A percentile compares a stretch with the other conserved stretches of the same genome.
phyloP scores from a whole-genome alignment of 1,140 invertebrate genomes.

The Drosophila ogumai region DNA sequence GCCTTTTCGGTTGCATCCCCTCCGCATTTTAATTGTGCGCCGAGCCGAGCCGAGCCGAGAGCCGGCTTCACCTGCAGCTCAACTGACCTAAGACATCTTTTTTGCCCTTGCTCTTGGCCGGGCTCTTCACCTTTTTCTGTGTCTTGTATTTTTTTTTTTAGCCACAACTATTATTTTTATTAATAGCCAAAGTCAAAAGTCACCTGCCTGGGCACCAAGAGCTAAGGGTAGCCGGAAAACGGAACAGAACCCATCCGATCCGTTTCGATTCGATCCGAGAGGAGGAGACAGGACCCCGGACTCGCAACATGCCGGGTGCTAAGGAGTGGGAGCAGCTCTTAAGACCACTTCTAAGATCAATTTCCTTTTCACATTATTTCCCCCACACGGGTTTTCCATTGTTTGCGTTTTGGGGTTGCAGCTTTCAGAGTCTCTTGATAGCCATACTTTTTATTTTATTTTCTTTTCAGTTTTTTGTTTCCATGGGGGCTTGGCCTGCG shows the following conservation, averaged over 20 bases:
- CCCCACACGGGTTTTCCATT: conserved; percentile 30
- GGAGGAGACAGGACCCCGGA: conserved; percentile 4
- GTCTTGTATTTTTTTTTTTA: conserved; percentile 44
- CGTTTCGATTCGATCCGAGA: conserved; percentile 2
- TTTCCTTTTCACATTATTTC: conserved; percentile 62
- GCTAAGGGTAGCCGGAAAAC: conserved; percentile 80
- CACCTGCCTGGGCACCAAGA: conserved; percentile 59
- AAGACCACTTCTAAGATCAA: conserved; percentile 62
- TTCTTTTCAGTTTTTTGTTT: conserved; percentile 19
- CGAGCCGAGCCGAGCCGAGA: conserved; percentile 38
- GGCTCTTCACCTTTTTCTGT: conserved; percentile 62
- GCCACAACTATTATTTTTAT: conserved; percentile 83
- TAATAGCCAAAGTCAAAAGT: conserved; percentile 83
- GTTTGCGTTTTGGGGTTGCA: conserved; percentile 69
- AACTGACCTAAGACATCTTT: conserved; percentile 83
- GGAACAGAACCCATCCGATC: conserved; percentile 41
- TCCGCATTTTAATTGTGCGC: conserved; percentile 75
- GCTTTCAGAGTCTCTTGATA: conserved; percentile 55
- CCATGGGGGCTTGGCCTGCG: conserved; percentile 63
- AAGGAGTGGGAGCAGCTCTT: conserved; percentile 14
- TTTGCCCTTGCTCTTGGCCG: conserved; percentile 69
- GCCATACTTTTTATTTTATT: conserved; percentile 41
- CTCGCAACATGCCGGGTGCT: conserved; percentile 52
- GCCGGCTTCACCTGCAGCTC: conserved; percentile 70
- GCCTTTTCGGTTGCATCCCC: conserved; percentile 53